phyloP scores from a whole-genome alignment of 2,113 vertebrate species.

The Saimiri boliviensis region DNA sequence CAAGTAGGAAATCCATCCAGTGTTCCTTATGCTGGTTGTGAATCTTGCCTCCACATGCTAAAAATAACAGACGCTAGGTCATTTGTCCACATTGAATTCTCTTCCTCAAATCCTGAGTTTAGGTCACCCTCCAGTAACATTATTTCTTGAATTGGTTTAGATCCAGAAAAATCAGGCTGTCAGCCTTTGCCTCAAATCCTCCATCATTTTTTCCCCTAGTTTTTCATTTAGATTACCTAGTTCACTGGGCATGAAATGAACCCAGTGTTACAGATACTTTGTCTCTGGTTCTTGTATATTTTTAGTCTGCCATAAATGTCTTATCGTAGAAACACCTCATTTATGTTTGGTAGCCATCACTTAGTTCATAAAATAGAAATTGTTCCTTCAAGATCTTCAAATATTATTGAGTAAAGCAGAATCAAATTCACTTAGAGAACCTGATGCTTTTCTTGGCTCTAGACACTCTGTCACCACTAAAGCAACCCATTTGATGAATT shows the following conservation, averaged over 20 bases:
- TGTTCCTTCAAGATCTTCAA: background rate
- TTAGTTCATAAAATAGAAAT: slow-evolving; percentile 36
- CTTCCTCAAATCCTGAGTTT: slow-evolving; percentile 20
- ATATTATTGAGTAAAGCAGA: slow-evolving; percentile 19
- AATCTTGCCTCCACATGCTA: background rate
- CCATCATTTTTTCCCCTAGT: background rate
- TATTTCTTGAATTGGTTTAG: slow-evolving; percentile 9
- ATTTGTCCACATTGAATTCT: slow-evolving; percentile 11
- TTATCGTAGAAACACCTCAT: slow-evolving; percentile 20
- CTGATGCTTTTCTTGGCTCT: background rate
- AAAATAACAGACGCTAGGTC: background rate
- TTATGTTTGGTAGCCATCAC: slow-evolving; percentile 46
- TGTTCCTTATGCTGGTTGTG: background rate
- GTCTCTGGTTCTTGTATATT: slow-evolving; percentile 21
- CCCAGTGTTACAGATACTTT: slow-evolving; percentile 30
- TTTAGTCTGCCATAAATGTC: slow-evolving; percentile 18
- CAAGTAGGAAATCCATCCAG: slow-evolving; percentile 38
- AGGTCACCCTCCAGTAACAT: slow-evolving; percentile 7
- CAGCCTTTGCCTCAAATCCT: slow-evolving; percentile 29
- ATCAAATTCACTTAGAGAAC: background rate
- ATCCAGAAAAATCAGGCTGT: slow-evolving; percentile 40
- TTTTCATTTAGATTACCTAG: slow-evolving; percentile 56
- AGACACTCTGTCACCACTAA: background rate
- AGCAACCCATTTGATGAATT: background rate
- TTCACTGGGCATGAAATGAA: slow-evolving; percentile 57